Conservation (phyloP, 2,888 invertebrate species). For the Bombylius major region DNA sequence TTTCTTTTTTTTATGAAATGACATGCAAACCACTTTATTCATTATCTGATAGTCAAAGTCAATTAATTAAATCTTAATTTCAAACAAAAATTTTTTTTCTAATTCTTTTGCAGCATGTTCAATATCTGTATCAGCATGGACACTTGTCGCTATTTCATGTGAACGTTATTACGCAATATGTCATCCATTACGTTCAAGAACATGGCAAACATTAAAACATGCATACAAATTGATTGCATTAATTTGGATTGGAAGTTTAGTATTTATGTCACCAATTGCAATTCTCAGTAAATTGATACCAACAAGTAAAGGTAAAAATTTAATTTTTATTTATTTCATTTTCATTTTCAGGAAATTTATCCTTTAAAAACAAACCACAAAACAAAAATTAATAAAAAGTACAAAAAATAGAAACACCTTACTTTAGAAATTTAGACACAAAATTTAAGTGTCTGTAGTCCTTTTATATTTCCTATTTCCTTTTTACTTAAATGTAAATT, state of each 20-base stretch:
- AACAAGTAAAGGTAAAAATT: conserved; percentile 26
- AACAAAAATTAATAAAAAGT: not conserved
- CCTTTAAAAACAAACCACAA: not conserved
- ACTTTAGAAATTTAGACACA: no score
- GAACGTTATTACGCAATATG: conserved; percentile 65
- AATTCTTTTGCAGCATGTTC: conserved; percentile 47
- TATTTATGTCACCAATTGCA: conserved; percentile 49
- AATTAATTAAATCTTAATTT: not conserved
- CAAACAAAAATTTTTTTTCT: not conserved
- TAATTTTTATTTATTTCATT: not conserved
- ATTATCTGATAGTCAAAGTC: no score
- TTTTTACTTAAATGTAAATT: no score
- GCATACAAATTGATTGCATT: conserved; percentile 50
- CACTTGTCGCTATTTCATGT: conserved; percentile 57
- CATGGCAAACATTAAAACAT: conserved; percentile 59
- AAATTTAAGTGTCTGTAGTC: no score
- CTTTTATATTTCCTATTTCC: no score
- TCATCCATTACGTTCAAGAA: conserved; percentile 52
- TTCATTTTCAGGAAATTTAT: not conserved
- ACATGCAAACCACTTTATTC: no score
- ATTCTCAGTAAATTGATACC: conserved; percentile 42
- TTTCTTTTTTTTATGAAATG: no score
- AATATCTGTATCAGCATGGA: conserved; percentile 63
- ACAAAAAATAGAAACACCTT: not conserved
- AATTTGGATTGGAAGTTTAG: conserved; percentile 48